A percentile compares a stretch with the other conserved stretches of the same genome.
phyloP scores from a whole-genome alignment of 2,797 vertebrate genomes.

The Mus minutoides region DNA sequence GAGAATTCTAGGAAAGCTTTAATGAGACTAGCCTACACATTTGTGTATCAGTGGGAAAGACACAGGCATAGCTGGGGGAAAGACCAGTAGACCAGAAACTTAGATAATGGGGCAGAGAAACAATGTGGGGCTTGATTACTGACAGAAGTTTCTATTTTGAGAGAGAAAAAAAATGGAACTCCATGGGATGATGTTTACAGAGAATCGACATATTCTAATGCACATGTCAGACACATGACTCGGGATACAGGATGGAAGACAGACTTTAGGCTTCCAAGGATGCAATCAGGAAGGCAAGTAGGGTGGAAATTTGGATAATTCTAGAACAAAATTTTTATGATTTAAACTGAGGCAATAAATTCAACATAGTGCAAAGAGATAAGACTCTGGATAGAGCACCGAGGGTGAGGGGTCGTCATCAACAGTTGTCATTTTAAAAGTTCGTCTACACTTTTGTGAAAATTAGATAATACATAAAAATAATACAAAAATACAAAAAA shows the following conservation, averaged over 20 bases:
- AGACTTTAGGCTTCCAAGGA: background rate
- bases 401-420: too few relatives aligned
- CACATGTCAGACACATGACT: background rate
- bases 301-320: background rate
- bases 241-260: background rate
- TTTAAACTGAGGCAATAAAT: background rate
- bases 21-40: background rate
- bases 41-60: background rate
- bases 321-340: background rate
- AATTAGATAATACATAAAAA: conserved; percentile 20
- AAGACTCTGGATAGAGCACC: background rate
- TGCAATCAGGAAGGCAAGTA: background rate
- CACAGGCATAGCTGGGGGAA: background rate
- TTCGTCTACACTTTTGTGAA: background rate
- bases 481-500: background rate
- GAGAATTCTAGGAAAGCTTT: background rate
- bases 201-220: background rate
- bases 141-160: background rate
- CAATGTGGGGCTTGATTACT: background rate
- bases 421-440: conserved; percentile 15
- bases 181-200: background rate
- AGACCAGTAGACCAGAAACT: background rate
- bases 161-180: background rate
- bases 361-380: background rate
- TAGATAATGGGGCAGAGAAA: background rate